phyloP scores from a whole-genome alignment of 1,140 invertebrate genomes.

The Asobara japonica region DNA sequence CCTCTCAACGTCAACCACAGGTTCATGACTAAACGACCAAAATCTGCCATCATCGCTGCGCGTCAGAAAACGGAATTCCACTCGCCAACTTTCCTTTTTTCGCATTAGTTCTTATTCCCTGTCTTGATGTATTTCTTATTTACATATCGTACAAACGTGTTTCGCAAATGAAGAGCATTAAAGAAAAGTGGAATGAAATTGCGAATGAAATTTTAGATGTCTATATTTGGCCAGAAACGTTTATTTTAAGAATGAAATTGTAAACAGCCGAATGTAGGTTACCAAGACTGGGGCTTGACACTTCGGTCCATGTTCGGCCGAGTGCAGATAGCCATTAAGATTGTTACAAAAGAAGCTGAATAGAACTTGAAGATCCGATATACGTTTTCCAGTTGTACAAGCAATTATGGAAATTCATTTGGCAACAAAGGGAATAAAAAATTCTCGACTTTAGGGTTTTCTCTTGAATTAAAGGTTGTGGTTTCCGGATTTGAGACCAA shows the following conservation, averaged over 20 bases:
- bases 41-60: background rate
- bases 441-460: background rate
- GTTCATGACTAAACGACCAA: slow-evolving; percentile 11
- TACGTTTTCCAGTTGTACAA: too few species aligned
- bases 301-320: too few species aligned
- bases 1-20: slow-evolving; percentile 12
- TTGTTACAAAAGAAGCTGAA: too few species aligned
- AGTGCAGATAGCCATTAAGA: too few species aligned
- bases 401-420: too few species aligned
- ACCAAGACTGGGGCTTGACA: too few species aligned
- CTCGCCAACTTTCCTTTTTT: background rate
- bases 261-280: too few species aligned
- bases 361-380: too few species aligned
- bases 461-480: background rate
- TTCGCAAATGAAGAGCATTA: background rate
- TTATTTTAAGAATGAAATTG: background rate
- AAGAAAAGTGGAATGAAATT: background rate
- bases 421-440: background rate
- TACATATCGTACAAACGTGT: slow-evolving; percentile 11
- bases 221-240: background rate
- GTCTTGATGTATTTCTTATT: background rate
- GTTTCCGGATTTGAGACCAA: too few species aligned
- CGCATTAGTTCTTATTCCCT: background rate
- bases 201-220: background rate
- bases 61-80: slow-evolving; percentile 10